These are phyloP conservation scores for Diachasma alloeum DNA, from an alignment of 1,140 invertebrate genomes.

Conservation along the genomic window DNA sequence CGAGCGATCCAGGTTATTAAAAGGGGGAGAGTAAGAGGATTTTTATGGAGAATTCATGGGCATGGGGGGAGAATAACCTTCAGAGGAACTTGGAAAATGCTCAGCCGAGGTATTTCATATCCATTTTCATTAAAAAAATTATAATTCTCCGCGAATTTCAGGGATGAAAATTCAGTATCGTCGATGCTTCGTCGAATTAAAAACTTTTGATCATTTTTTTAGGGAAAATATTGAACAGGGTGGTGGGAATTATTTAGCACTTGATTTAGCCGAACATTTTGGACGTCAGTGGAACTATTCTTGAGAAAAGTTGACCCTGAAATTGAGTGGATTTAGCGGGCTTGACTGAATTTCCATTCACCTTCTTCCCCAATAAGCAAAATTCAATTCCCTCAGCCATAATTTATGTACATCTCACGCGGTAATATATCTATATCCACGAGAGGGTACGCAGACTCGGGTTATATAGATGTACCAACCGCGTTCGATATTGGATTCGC, in stretches of 20 bases:
- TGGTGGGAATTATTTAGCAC: no score
- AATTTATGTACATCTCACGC: not conserved
- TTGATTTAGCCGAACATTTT: no score
- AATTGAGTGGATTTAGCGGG: no score
- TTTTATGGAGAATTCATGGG: not conserved
- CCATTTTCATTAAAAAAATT: no score
- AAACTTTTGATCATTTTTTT: no score
- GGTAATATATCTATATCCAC: not conserved
- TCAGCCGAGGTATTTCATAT: not conserved
- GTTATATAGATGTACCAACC: constrained; percentile 3
- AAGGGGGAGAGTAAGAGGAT: not conserved
- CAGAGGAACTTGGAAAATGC: not conserved
- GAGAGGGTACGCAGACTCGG: not conserved
- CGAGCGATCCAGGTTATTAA: not conserved
- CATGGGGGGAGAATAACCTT: not conserved
- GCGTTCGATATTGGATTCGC: constrained; percentile 25
- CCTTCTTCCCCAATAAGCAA: not conserved
- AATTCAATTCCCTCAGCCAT: not conserved
- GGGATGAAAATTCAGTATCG: no score
- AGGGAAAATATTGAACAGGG: no score
- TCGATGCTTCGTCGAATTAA: no score
- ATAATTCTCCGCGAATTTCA: no score
- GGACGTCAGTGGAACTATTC: no score
- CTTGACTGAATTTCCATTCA: not conserved
- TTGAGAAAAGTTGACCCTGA: no score